Base-by-base conservation (phyloP, 2,797 vertebrate genomes). In the Parauchenoglanis ngamensis region DNA sequence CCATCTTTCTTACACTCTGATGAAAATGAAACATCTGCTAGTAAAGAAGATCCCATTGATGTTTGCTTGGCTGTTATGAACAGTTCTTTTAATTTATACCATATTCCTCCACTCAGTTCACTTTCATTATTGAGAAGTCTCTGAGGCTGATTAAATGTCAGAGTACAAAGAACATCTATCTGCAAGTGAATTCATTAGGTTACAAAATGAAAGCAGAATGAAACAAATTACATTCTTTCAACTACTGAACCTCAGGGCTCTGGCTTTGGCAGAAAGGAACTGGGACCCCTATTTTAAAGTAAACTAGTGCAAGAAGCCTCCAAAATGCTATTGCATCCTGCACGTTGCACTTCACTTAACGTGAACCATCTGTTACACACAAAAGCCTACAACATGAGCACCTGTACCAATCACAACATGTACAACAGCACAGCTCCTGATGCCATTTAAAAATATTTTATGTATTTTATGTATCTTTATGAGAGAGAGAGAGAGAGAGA, bases 171-270 rank as follows among this genome's bases (percentile, higher is more conserved):
- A 90, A 92, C 91, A 91, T 88, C 87, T 89, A 83, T 44, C 35
- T 88, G 80, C 63, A 78, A 12, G 87, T 85, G 54, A 91, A 92
- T 91, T 93, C 89, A 93, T 92, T 90, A 92, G 90, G 90, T 91
- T 91, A 91, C 92, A 94, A 92, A 94, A 93, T 90, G 90, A 92
- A 93, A 92, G 89, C 89, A 92, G 91, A 90, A 88, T 92, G 86
- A 92, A 93, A 93, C 91, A 92, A 92, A 94, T 94, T 89, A 89
- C 89, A 91, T 83, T 25, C 90, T 92, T 92, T 94, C 90, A 90
- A 91, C 72, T 31, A 31, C 46, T 81, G 79, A 81, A 63, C 21
- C 57, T 81, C 23, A 65, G 59, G 12, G 23, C 15, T 68, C 63
- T 35, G 82, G 21, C 8, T 65, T 19, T 82, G 80, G 13, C 56